A percentile compares a stretch with the other conserved stretches of the same genome.
These are phyloP conservation scores for Cyrtodaria siliqua DNA, from an alignment of 2,888 invertebrate genomes.

Conservation along the genomic window DNA sequence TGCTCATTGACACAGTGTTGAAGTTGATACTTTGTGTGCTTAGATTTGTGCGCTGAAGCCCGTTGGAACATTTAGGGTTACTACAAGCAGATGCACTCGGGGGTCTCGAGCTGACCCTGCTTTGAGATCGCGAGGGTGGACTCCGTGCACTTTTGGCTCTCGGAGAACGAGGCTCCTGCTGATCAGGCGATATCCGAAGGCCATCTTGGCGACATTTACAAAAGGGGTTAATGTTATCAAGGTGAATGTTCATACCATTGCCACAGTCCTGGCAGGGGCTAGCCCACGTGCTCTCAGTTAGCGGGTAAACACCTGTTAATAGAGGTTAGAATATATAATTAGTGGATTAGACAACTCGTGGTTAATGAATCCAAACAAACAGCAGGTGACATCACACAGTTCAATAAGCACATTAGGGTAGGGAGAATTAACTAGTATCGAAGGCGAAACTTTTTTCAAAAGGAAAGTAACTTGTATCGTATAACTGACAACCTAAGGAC, in stretches of 20 bases:
- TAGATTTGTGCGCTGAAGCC: conserved; percentile 7
- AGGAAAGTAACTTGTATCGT: no score
- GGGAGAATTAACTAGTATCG: no score
- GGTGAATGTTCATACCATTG: conserved; percentile 78
- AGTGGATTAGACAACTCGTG: conserved; percentile 29
- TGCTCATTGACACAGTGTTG: conserved; percentile 19
- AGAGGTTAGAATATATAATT: conserved; percentile 59
- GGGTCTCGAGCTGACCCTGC: conserved; percentile 60
- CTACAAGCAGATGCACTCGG: conserved; percentile 62
- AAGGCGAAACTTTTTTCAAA: no score
- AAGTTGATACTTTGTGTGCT: conserved; percentile 18
- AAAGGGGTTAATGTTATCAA: conserved; percentile 75
- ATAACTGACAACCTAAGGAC: no score
- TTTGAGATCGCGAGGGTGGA: conserved; percentile 56
- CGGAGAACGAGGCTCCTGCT: conserved; percentile 22
- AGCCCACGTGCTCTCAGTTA: conserved; percentile 73
- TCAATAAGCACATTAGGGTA: no score
- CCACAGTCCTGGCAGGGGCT: conserved; percentile 79
- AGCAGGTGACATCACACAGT: no score
- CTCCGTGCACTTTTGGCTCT: conserved; percentile 60
- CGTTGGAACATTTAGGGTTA: conserved; percentile 18
- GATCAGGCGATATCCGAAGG: conserved; percentile 63
- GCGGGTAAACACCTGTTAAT: conserved; percentile 75
- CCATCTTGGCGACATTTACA: conserved; percentile 80
- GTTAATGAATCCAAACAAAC: no score